Conservation (phyloP, 1,140 invertebrate species). For the Trypoxylus dichotomus region DNA sequence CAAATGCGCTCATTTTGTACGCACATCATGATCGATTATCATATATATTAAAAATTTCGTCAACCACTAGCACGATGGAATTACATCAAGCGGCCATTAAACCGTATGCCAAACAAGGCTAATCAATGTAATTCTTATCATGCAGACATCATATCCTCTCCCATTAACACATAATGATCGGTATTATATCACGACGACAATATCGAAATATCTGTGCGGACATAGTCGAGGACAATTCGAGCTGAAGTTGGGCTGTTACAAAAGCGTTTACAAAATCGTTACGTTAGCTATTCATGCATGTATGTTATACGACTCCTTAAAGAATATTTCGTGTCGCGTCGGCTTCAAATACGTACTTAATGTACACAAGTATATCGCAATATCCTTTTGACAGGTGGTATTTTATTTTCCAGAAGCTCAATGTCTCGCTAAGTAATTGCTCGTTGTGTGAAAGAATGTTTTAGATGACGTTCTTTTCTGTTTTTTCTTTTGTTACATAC, state of each 20-base stretch:
- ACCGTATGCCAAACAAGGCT: not conserved
- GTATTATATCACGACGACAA: slow-evolving; percentile 8
- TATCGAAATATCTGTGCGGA: not conserved
- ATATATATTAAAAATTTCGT: too few relatives aligned
- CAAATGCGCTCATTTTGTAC: too few relatives aligned
- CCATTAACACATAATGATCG: not conserved
- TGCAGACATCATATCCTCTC: not conserved
- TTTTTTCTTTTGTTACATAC: not conserved
- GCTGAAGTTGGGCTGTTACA: not conserved
- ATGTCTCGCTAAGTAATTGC: not conserved
- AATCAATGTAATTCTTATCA: not conserved
- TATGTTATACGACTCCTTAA: not conserved
- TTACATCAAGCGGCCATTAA: not conserved
- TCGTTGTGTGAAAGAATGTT: not conserved
- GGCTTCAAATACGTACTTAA: not conserved
- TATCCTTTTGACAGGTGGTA: not conserved
- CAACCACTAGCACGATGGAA: not conserved
- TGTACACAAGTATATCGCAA: not conserved
- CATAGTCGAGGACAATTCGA: not conserved
- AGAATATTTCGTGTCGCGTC: not conserved
- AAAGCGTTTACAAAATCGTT: slow-evolving; percentile 5
- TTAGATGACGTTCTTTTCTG: not conserved
- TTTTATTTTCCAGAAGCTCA: not conserved
- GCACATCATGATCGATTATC: too few relatives aligned
- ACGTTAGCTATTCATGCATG: slow-evolving; percentile 9